Percentiles rank a stretch among this genome's conserved stretches.
phyloP scores from a whole-genome alignment of 2,888 invertebrate species.

The Pogonocherus hispidulus region DNA sequence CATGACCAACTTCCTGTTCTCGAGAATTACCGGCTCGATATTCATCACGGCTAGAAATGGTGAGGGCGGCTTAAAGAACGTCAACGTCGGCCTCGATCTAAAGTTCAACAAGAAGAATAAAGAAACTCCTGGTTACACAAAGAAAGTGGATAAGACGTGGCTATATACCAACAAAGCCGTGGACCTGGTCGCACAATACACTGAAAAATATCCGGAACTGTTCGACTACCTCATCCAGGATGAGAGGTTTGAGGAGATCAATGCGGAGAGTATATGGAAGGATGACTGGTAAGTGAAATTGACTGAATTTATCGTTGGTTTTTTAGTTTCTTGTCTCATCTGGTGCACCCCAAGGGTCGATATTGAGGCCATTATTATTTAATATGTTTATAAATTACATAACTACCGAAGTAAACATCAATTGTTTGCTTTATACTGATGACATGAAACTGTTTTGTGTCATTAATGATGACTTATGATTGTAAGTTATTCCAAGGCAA shows the following conservation, averaged over 20 bases:
- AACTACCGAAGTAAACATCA: too few relatives aligned
- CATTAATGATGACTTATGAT: too few relatives aligned
- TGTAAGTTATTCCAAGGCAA: too few relatives aligned
- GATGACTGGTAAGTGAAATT: conserved; percentile 50
- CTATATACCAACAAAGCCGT: conserved; percentile 84
- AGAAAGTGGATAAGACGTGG: conserved; percentile 81
- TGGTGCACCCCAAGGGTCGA: too few relatives aligned
- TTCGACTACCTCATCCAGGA: conserved; percentile 74
- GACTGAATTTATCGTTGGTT: too few relatives aligned
- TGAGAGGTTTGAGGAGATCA: conserved; percentile 73
- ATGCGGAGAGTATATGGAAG: conserved; percentile 78
- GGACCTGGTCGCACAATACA: conserved; percentile 80
- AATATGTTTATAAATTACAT: not conserved
- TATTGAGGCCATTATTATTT: too few relatives aligned
- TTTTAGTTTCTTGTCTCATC: too few relatives aligned
- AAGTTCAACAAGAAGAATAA: conserved; percentile 88
- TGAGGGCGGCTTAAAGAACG: conserved; percentile 67
- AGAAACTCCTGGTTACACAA: conserved; percentile 86
- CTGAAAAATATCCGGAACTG: conserved; percentile 79
- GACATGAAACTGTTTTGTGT: too few relatives aligned
- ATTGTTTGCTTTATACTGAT: too few relatives aligned
- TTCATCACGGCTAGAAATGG: conserved; percentile 71
- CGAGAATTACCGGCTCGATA: conserved; percentile 89
- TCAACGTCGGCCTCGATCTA: conserved; percentile 91
- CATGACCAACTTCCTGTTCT: conserved; percentile 80